These are phyloP conservation scores for Hylaea fasciaria DNA, from an alignment of 2,888 invertebrate genomes.

Conservation along the genomic window DNA sequence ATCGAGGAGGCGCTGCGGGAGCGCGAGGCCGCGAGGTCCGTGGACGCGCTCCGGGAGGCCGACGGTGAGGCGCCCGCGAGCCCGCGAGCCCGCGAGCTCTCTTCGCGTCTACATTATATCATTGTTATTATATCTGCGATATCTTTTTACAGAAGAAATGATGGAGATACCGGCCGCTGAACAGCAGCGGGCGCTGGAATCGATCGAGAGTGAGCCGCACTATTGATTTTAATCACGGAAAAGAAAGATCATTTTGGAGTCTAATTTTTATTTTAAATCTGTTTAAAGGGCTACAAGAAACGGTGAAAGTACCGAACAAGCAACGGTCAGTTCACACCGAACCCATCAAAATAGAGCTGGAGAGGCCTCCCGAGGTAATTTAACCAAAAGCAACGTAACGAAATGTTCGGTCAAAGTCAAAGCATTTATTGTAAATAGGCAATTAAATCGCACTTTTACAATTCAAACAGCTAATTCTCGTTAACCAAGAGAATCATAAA, in stretches of 20 bases:
- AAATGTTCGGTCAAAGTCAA: too few relatives aligned
- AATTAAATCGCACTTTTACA: too few relatives aligned
- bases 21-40: slow-evolving; percentile 49
- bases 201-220: slow-evolving; percentile 19
- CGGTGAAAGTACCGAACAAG: not conserved
- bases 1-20: slow-evolving; percentile 52
- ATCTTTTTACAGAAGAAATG: slow-evolving; percentile 15
- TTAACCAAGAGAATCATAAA: too few relatives aligned
- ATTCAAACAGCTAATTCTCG: too few relatives aligned
- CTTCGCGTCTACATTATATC: too few relatives aligned
- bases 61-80: slow-evolving; percentile 13
- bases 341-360: slow-evolving; percentile 32
- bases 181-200: slow-evolving; percentile 21
- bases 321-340: slow-evolving; percentile 12
- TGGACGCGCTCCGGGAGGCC: slow-evolving; percentile 41
- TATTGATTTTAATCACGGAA: not conserved
- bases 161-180: slow-evolving; percentile 17
- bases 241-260: too few relatives aligned
- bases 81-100: too few relatives aligned
- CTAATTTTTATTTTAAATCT: too few relatives aligned
- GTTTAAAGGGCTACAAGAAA: slow-evolving; percentile 17
- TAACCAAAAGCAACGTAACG: not conserved
- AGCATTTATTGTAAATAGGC: too few relatives aligned
- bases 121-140: too few relatives aligned
- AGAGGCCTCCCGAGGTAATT: slow-evolving; percentile 30